Evolutionary conservation across 2,888 invertebrate species (phyloP), one percentile per base, ranked within the genome.

Genomic region (Penaeus monodon): DNA sequence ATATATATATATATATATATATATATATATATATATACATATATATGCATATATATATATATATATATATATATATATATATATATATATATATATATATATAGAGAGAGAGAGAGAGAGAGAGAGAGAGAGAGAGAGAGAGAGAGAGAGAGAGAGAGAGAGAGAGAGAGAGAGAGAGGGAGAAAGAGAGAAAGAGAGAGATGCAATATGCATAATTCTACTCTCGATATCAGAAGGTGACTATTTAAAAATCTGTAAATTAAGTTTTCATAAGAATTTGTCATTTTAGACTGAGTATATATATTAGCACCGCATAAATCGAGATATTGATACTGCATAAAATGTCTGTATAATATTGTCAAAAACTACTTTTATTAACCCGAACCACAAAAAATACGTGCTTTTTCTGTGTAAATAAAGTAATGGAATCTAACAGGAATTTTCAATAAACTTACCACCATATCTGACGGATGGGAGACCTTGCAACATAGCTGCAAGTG

Each of bases 401-500:
- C 1, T 17, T 20, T 57, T 17, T 17, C 17, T 10, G 3, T 14
- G 14, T 57, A 57, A 17, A 17, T 57, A 57, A 20, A 57, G 17
- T 20, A 57, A 57, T 57, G 57, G 17, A 57, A 57, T 57, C 57
- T 57, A 17, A 17, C 17, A 57, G 57, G 17, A 3, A 57, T 17
- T 57, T 17, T 17, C 3, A 20, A 57, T 20, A 57, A 57, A 38
- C 83, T 83, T 24, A 84, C 84, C 84, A 33, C 84, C 84, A 44
- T 66, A 84, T 4, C 65, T 84, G n/a, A 84, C 84, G 63, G 73
- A 74, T 20, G 73, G 64, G 7, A 84, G 77, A 10, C 38, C 77
- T 20, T 84, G 77, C 24, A 84, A 33, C 27, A 84, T 84, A 2
- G 77, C 76, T 63, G 76, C 76, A 22, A 84, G 66, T n/a, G 76